Base-by-base conservation (phyloP, 2,888 invertebrate species). In the Chelonus formosanus region DNA sequence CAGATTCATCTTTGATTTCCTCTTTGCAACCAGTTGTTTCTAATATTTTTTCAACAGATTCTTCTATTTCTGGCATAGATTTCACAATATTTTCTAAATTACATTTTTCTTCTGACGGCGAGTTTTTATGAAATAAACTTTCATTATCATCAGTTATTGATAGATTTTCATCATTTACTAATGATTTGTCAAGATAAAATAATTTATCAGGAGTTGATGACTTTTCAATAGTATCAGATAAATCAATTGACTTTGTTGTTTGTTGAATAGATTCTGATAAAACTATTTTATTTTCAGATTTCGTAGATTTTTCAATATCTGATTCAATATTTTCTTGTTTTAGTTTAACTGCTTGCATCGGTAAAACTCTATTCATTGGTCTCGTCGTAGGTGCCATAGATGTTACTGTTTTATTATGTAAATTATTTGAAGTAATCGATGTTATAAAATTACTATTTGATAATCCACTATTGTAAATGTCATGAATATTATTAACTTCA, bases 301-400 rank as follows among this genome's bases (percentile, higher is more conserved):
- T 82, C 3, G 76, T 79, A 0, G 79, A 78, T 60, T 82, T 81
- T 10, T 82, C 80, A 7, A 80, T 75, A 6, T 58, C 52, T 7
- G 70, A 59, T 65, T 78, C 78, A 0, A 81, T 79, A 20, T 85
- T 81, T 66, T 83, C 77, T 52, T 87, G 87, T 74, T 88, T 88
- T 73, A 88, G 87, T 5, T 87, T 87, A 62, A 89, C 88, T 70
- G 92, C 90, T 75, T 92, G 92, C 87, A 93, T 90, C 6, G 93
- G 93, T 59, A 93, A 78, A 2, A 93, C 93, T 70, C 93, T 87
- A 78, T 92, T 93, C 87, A 92, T 93, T 50, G 93, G 93, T 67
- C 92, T 86, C 83, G 85, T 85, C 6, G 85, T 79, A 3, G 84
- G 81, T 56, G 73, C 74, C 55, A 71, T 77, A 61, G 69, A 76